Evolutionary conservation across 1,140 invertebrate species (phyloP).

Genomic region (Apis laboriosa): DNA sequence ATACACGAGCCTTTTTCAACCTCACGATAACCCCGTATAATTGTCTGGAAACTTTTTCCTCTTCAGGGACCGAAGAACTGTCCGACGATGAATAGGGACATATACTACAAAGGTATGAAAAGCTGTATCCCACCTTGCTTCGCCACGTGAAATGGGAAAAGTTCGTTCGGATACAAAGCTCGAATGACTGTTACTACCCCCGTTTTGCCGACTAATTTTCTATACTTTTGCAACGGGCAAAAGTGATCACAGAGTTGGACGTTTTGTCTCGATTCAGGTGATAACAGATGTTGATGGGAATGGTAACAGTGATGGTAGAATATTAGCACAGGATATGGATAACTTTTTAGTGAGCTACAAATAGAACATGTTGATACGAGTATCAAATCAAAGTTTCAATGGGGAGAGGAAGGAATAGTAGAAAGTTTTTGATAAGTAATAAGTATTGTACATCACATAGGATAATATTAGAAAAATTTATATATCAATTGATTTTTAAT

Average conservation of each 20-base stretch:
- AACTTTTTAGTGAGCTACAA: neutral
- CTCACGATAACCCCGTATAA: slow-evolving; percentile 1
- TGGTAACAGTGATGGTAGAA: neutral
- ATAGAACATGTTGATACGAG: neutral
- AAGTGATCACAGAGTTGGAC: neutral
- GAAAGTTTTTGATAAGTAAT: too few relatives aligned
- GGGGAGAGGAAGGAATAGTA: too few relatives aligned
- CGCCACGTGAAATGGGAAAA: slow-evolving; percentile 40
- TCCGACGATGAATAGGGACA: slow-evolving; percentile 92
- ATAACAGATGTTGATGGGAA: neutral
- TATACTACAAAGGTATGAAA: slow-evolving; percentile 90
- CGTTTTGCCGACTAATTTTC: neutral
- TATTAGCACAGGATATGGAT: too few relatives aligned
- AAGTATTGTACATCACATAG: too few relatives aligned
- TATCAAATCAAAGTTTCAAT: too few relatives aligned
- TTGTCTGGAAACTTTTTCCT: slow-evolving; percentile 72
- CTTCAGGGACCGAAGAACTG: slow-evolving; percentile 88
- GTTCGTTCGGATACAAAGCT: slow-evolving; percentile 23
- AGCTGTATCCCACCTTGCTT: neutral
- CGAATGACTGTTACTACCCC: neutral
- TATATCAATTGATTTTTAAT: too few relatives aligned
- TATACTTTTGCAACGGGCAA: neutral
- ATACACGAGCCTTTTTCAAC: slow-evolving; percentile 10
- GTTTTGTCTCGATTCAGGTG: neutral
- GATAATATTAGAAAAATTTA: too few relatives aligned